These are phyloP conservation scores for Drosophila lacertosa DNA, from an alignment of 1,140 invertebrate genomes.

Conservation along the genomic window DNA sequence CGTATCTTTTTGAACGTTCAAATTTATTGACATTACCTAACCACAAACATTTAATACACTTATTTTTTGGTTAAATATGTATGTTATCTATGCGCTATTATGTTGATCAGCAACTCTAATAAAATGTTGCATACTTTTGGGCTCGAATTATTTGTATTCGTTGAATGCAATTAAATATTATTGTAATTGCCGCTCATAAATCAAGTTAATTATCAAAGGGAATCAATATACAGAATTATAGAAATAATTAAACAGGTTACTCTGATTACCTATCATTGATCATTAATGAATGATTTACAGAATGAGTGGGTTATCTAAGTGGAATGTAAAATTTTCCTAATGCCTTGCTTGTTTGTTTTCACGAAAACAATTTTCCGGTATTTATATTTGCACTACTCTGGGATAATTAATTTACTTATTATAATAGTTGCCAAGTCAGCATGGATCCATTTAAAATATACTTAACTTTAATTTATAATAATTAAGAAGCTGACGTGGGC, in stretches of 20 bases:
- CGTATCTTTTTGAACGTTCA: background rate
- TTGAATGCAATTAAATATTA: background rate
- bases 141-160: background rate
- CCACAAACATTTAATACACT: background rate
- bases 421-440: background rate
- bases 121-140: slow-evolving; percentile 5
- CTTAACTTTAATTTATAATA: too few species aligned
- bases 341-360: slow-evolving; percentile 8
- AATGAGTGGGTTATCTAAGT: slow-evolving; percentile 1
- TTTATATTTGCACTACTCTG: background rate
- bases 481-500: background rate
- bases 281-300: background rate
- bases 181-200: background rate
- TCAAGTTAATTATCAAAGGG: background rate
- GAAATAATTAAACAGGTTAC: background rate
- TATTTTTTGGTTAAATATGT: too few species aligned
- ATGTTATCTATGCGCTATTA: slow-evolving; percentile 1
- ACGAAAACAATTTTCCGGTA: slow-evolving; percentile 8
- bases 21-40: background rate
- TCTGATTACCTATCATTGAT: background rate
- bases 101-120: background rate
- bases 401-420: slow-evolving; percentile 6
- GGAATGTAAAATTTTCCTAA: background rate
- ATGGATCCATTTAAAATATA: too few species aligned
- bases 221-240: background rate